Evolutionary conservation across 2,113 vertebrate species (phyloP).

Genomic region (Vulpes ferrilata): DNA sequence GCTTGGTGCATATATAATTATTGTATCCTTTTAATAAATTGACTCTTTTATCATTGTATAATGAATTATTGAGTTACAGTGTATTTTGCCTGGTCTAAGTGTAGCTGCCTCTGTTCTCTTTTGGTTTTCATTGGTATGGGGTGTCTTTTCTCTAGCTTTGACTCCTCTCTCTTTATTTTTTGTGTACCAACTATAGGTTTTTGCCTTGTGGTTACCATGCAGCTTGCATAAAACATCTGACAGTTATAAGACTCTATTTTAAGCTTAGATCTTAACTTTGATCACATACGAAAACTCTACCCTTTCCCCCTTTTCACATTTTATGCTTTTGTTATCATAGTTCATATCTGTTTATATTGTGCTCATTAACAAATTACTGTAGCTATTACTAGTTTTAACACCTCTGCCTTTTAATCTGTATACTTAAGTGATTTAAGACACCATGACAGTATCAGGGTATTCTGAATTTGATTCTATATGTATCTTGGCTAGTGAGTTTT

Average conservation of each 20-base stretch:
- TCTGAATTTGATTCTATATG: not conserved
- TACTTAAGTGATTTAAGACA: not conserved
- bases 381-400: not conserved
- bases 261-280: not conserved
- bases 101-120: not conserved
- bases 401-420: not conserved
- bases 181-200: not conserved
- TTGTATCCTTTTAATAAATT: not conserved
- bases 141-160: not conserved
- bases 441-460: not conserved
- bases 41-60: not conserved
- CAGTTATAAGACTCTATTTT: not conserved
- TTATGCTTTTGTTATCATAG: not conserved
- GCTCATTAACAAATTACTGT: not conserved
- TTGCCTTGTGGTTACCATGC: not conserved
- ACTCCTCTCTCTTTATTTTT: not conserved
- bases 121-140: not conserved
- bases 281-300: not conserved
- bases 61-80: not conserved
- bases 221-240: not conserved
- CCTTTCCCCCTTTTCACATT: not conserved
- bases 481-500: not conserved
- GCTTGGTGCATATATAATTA: not conserved
- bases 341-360: not conserved
- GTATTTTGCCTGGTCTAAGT: not conserved